Evolutionary conservation across 2,113 vertebrate species (phyloP).

Genomic region (Meleagris gallopavo): DNA sequence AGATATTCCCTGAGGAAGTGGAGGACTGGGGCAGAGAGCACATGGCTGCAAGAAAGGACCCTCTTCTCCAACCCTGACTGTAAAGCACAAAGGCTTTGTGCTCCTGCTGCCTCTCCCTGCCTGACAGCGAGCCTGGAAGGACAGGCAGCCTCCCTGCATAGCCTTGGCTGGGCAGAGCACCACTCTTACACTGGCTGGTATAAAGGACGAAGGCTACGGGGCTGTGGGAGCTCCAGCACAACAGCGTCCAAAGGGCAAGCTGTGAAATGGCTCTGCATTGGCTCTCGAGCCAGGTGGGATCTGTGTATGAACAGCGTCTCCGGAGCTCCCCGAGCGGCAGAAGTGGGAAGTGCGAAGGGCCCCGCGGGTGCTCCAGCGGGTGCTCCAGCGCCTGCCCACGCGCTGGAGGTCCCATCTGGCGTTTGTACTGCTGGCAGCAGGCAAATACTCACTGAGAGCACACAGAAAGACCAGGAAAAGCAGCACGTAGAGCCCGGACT

Average conservation of each 20-base stretch:
- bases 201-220: too few relatives aligned
- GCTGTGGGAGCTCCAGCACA: not conserved
- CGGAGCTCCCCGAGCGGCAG: not conserved
- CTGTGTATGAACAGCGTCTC: too few relatives aligned
- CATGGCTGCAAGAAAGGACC: too few relatives aligned
- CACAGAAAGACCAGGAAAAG: not conserved
- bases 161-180: too few relatives aligned
- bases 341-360: not conserved
- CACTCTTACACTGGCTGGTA: too few relatives aligned
- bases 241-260: not conserved
- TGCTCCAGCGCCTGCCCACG: not conserved
- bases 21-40: too few relatives aligned
- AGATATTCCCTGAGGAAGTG: not conserved
- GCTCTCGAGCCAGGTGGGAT: too few relatives aligned
- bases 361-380: fast-evolving
- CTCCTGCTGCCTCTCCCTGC: not conserved
- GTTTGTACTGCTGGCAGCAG: fast-evolving
- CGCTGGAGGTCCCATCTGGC: not conserved
- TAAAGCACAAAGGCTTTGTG: not conserved
- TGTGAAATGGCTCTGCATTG: too few relatives aligned
- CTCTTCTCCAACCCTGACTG: not conserved
- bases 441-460: not conserved
- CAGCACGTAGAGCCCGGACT: too few relatives aligned
- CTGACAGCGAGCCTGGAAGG: not conserved
- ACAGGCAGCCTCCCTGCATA: not conserved